Evolutionary conservation across 2,888 invertebrate species (phyloP), one percentile per base, ranked within the genome.

Genomic region (Dryobotodes eremita): DNA sequence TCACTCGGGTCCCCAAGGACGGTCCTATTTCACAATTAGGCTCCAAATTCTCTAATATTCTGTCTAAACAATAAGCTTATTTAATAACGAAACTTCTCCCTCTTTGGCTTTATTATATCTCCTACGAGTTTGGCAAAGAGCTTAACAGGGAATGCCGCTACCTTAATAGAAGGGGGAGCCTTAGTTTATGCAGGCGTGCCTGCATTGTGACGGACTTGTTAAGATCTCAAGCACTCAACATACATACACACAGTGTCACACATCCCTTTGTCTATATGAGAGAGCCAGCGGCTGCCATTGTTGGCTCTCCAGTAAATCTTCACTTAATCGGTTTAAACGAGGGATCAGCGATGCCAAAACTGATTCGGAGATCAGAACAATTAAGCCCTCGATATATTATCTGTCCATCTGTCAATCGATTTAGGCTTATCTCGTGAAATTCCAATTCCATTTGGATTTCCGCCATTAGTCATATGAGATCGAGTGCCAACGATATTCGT

Each of bases 161-260:
- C 68, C 61, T 46, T 66, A 66, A 78, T 70, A 75, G 31, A 79
- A 57, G 46, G 1, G n/a, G 17, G 23, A n/a, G 26, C 13, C 57
- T 77, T 83, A 61, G 76, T 81, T 81, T 82, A 82, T 83, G 87
- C 79, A 89, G 78, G 72, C 72, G n/a, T 69, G 69, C 59, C 42
- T 86, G 84, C 79, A 85, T 75, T 71, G 72, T 79, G 59, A 71
- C 68, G 69, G 61, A 79, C 42, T 73, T 69, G 61, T 68, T 75
- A 66, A 69, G 48, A 70, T 74, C 79, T 61, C 65, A 57, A 57
- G 42, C 26, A 68, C 55, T 31, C 61, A 50, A 75, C 72, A 77
- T 48, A 66, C 61, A 55, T 50, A 55, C 20, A 73, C 15, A 55
- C n/a, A 68, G 31, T 42, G 71, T 23, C 23, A 61, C 17, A 23